These are phyloP conservation scores for Trichoplusia ni DNA, from an alignment of 1,140 invertebrate genomes.

Conservation along the genomic window DNA sequence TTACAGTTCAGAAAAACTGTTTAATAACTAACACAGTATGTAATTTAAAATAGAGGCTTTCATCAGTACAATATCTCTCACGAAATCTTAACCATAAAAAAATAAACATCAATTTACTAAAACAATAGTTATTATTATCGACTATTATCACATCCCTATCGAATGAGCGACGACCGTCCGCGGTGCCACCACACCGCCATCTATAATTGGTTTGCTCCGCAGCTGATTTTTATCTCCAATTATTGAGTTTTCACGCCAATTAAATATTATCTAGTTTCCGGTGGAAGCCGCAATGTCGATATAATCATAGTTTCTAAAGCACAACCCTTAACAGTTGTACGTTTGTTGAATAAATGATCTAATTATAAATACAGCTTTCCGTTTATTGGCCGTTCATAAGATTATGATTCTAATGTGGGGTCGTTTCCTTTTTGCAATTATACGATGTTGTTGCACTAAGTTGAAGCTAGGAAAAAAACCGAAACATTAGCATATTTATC, in stretches of 20 bases:
- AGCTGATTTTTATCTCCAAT: conserved; percentile 78
- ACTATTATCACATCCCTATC: conserved; percentile 43
- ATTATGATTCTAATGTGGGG: background rate
- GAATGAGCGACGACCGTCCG: conserved; percentile 23
- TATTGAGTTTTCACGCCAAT: conserved; percentile 81
- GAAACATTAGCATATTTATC: no score
- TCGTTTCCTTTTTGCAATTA: background rate
- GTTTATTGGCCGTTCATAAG: background rate
- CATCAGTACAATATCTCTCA: no score
- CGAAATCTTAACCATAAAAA: no score
- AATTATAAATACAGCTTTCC: conserved; percentile 7
- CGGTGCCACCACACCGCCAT: conserved; percentile 62
- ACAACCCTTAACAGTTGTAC: conserved; percentile 31
- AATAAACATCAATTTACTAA: background rate
- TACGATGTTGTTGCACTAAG: background rate
- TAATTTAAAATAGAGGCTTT: no score
- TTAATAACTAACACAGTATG: no score
- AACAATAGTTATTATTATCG: conserved; percentile 19
- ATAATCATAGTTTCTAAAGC: conserved; percentile 54
- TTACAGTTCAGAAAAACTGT: no score
- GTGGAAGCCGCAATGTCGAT: conserved; percentile 59
- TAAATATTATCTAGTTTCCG: conserved; percentile 76
- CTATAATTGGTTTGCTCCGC: conserved; percentile 72
- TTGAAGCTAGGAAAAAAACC: background rate
- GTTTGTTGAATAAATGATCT: conserved; percentile 34